Base-by-base conservation (phyloP, 2,797 vertebrate species). In the Pseudochirops cupreus region DNA sequence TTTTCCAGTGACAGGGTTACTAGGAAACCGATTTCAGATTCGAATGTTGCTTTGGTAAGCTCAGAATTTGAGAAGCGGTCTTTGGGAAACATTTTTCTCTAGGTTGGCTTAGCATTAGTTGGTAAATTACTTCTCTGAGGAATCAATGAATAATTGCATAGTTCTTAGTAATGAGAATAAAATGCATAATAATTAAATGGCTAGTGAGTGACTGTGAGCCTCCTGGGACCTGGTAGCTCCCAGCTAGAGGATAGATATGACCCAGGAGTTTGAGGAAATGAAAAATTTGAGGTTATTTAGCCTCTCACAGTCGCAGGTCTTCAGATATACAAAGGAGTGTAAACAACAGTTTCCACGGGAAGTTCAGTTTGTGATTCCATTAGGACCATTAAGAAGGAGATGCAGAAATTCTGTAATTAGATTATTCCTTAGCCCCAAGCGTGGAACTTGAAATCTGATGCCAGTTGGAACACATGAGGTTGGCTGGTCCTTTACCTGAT, bases 11-110 rank as follows among this genome's bases (percentile, higher is more conserved):
- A 96, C 67, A 94, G 56, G 52, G 16, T 92, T 59, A 33, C 94
- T 93, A 59, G 94, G 87, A 95, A 91, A 90, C 82, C 31, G 46
- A 93, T 46, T 13, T 13, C 39, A 91, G 54, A 53, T 94, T 94
- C 94, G 58, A 95, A 87, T 91, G 92, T 90, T 59, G 55, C 62
- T 94, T 4, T 33, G 13, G 46, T 33, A 33, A 59, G 33, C 6
- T 82, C 5, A 46, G 67, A 82, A 82, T 82, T 46, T 82, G n/a
- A 82, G 67, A 46, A 82, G 67, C 24, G 18, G n/a, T 82, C n/a
- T 82, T 29, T 82, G 67, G 16, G 18, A 82, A 39, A 82, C 7
- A 82, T 18, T 24, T 6, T 2, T 82, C 18, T 82, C 7, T 82
- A 82, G 67, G n/a, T 39, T 24, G 9, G 16, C 2, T 82, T 39